Evolutionary conservation across 1,140 invertebrate species (phyloP), one percentile per base, ranked within the genome.

Genomic region (Polypedilum vanderplanki): DNA sequence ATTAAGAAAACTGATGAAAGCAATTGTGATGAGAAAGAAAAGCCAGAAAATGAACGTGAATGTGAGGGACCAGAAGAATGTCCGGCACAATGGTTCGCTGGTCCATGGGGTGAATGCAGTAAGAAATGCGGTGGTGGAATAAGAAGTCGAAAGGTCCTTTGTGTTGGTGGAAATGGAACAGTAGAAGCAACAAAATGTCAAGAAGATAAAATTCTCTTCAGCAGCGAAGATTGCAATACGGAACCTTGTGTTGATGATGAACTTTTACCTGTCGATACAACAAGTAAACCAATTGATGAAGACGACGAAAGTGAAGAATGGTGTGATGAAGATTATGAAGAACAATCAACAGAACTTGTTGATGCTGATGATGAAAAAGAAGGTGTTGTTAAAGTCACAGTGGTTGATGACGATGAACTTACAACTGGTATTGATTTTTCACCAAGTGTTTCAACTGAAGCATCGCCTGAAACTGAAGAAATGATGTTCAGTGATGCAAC

Each of bases 21-120:
- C 0, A 90, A 91, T 73, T 97, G 95, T 79, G 87, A 91, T 76
- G 77, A 81, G 0, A 81, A 82, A 7, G 84, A 87, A 24, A 92
- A 90, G 79, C 93, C 92, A 78, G 88, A 89, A 74, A 84, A 87
- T 10, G 85, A 87, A 8, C 87, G 87, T 79, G 87, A 91, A 74
- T 95, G 92, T 79, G 88, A 87, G 65, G 87, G 88, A 5, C 85
- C 89, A 41, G 81, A 83, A 46, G 86, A 88, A 74, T 97, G 95
- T 80, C 88, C 91, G 65, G 92, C 92, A 40, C 88, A 91, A 80
- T 98, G 94, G 94, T 95, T 93, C 79, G 87, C 90, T 73, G 93
- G 93, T 12, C 93, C 94, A 0, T 97, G 93, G 91, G 87, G 86
- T 74, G 82, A 90, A 87, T 96, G 94, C 77, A 88, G 90, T 1